Evolutionary conservation across 2,797 vertebrate species (phyloP), one percentile per base, ranked within the genome.

Genomic region (Aselliscus stoliczkanus): DNA sequence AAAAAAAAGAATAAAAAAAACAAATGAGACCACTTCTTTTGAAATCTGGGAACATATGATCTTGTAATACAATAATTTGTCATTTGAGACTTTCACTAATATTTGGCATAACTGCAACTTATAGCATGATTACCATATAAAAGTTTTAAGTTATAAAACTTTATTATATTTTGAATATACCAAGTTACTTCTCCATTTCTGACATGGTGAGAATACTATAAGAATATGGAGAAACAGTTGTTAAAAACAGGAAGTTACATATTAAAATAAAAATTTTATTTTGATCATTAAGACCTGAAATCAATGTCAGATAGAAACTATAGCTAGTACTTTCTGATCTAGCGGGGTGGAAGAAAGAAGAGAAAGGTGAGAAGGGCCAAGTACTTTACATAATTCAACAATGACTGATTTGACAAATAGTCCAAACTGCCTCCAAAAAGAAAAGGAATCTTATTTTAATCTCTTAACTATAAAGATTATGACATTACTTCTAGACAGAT

Each of bases 351-450:
- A 58, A 81, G 88, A 91, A 95, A 97, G 93, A 89, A 70, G 88
- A 97, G 73, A 96, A 88, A 81, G 90, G 58, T 9, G 90, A 97
- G 67, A 96, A 96, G 39, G 76, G 79, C 39, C 39, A 92, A 96
- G 84, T 92, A 54, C 60, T 93, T 95, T 47, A 92, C 37, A 95
- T 92, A 96, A 93, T 60, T 97, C 92, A 95, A 97, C 87, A 88
- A 84, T 96, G 95, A 96, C 42, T 91, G 64, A 93, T 77, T 77
- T 64, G 44, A 87, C 79, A 90, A 97, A 93, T 17, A 75, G 54
- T 64, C 29, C 97, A 96, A 95, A 98, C 25, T 52, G 79, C 81
- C 44, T 97, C 90, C 93, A 90, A 95, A 97, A 84, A 64, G 58
- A 76, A 96, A 98, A 93, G 54, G 31, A 98, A 82, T 67, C 79